Evolutionary conservation across 1,140 invertebrate species (phyloP), one percentile per base, ranked within the genome.

Genomic region (Tetraneura akinire): DNA sequence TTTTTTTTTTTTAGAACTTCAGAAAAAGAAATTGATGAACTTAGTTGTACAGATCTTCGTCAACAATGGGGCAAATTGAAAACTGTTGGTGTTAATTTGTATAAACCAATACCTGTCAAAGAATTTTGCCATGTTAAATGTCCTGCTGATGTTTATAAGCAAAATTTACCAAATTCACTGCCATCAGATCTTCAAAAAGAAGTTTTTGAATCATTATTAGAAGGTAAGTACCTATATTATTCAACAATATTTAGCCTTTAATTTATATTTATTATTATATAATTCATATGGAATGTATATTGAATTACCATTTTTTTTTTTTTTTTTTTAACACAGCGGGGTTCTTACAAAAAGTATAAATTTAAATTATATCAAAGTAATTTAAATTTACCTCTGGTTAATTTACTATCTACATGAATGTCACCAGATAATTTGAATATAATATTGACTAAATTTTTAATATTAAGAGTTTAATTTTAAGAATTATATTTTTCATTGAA

Each of bases 171-270:
- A n/a, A 32, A 62, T 16, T 29, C 29, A 13, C 26, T 1, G 14
- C 49, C 3, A 16, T n/a, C n/a, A n/a, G n/a, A 51, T 18, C 49
- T 51, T 51, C 49, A 62, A 62, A 16, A 62, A 62, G 14, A 29
- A 29, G 57, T 62, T 29, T 62, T 29, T 62, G 13, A 62, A 62
- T 32, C 57, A 62, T 62, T 62, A n/a, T 57, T 57, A 57, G 8
- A 57, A 23, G 53, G 53, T 57, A 55, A 21, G 23, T 55, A 57
- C 26, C 0, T 57, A 57, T 57, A 13, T 57, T 21, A 26, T 57
- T 26, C 23, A 57, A 23, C 53, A 57, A 57, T 57, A 57, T 23
- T 11, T 26, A 57, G 26, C 26, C 23, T 57, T 23, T 6, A 57
- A 57, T 23, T 57, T 57, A 26, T n/a, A 23, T 57, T 57, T 57